Conservation (phyloP, 2,113 vertebrate genomes). For the human (Homo sapiens) region DNA sequence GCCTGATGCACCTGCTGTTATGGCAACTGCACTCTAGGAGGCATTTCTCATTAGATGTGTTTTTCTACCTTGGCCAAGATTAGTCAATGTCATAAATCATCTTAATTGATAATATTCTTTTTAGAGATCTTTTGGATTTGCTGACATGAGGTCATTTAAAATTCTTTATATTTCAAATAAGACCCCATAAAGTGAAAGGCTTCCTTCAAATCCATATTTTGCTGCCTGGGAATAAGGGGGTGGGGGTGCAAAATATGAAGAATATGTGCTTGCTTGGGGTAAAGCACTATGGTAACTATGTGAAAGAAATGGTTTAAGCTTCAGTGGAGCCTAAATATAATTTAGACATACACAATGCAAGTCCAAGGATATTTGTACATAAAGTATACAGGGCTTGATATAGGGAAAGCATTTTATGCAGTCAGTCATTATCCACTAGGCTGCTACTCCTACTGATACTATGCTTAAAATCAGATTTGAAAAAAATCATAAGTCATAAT, state of each 20-base stretch:
- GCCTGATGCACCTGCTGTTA: background rate
- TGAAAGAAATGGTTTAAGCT: background rate
- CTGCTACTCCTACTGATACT: background rate
- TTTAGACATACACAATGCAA: background rate
- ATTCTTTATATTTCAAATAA: background rate
- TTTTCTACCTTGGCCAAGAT: background rate
- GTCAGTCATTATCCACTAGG: background rate
- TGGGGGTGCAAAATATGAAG: background rate
- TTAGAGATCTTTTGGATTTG: background rate
- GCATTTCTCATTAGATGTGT: background rate
- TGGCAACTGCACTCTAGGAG: background rate
- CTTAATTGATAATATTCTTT: background rate
- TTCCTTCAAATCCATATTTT: conserved; percentile 14
- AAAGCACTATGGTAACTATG: background rate
- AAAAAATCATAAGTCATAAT: background rate
- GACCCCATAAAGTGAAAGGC: background rate
- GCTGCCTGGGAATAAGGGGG: background rate
- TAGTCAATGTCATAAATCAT: background rate
- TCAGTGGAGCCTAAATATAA: background rate
- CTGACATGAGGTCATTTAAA: conserved; percentile 19
- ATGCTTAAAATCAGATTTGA: conserved; percentile 39
- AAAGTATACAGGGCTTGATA: background rate
- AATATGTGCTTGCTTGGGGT: background rate
- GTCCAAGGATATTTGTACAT: background rate
- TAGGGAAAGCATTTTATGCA: background rate